A percentile compares a stretch with the other conserved stretches of the same genome.
Evolutionary conservation across 2,888 invertebrate genomes (phyloP).

Genomic region (Leptothorax acervorum): DNA sequence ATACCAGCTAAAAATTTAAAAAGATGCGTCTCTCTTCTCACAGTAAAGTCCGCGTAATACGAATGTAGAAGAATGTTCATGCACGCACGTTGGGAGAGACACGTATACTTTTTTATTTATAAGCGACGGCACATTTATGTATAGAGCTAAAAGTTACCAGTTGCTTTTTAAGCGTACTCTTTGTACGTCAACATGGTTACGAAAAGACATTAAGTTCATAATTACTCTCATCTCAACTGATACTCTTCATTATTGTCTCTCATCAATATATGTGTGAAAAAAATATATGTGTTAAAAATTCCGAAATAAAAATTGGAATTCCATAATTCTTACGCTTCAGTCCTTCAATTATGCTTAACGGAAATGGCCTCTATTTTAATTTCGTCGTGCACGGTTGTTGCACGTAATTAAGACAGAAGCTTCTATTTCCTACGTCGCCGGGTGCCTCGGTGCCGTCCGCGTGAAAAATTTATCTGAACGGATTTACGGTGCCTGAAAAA

Average conservation of each 20-base stretch:
- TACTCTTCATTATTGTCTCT: too few species aligned
- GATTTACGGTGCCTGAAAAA: constrained; percentile 91
- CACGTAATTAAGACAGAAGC: constrained; percentile 93
- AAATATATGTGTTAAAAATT: constrained; percentile 41
- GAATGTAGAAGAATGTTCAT: not conserved
- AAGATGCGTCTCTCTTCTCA: not conserved
- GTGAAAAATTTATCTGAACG: constrained; percentile 92
- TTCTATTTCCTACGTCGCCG: constrained; percentile 91
- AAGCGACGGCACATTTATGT: constrained; percentile 5
- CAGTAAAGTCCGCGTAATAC: not conserved
- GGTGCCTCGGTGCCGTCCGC: constrained; percentile 93
- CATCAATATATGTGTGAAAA: too few species aligned
- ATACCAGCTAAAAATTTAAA: not conserved
- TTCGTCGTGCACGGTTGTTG: constrained; percentile 94
- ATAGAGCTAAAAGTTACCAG: constrained; percentile 28
- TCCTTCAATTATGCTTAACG: not conserved
- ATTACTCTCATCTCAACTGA: too few species aligned
- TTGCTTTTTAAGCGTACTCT: constrained; percentile 38
- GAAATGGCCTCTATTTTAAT: constrained; percentile 59
- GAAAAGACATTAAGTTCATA: too few species aligned
- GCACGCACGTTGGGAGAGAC: not conserved
- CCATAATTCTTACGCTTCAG: constrained; percentile 3
- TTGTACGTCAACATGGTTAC: constrained; percentile 12
- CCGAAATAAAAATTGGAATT: constrained; percentile 37
- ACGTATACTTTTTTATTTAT: not conserved